These are phyloP conservation scores for Ormyrus rosae DNA, from an alignment of 2,888 invertebrate genomes.

Conservation along the genomic window DNA sequence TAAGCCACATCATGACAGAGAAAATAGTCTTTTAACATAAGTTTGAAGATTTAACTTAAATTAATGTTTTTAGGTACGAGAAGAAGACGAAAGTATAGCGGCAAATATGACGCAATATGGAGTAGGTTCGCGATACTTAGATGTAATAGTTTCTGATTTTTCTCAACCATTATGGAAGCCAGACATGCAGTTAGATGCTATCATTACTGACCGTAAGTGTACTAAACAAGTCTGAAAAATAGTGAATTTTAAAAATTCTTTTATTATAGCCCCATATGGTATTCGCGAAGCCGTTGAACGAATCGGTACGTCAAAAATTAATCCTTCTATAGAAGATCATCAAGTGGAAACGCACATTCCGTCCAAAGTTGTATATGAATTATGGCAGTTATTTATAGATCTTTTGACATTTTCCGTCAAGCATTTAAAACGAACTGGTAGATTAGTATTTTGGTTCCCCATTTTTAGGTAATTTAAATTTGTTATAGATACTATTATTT, in stretches of 20 bases:
- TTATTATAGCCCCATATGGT: slow-evolving; percentile 93
- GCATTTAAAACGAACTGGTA: slow-evolving; percentile 85
- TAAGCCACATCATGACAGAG: slow-evolving; percentile 64
- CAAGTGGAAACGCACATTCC: slow-evolving; percentile 86
- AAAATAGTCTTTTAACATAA: not conserved
- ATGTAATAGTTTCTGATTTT: slow-evolving; percentile 94
- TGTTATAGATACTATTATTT: not conserved
- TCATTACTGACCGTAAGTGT: slow-evolving; percentile 94
- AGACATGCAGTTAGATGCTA: slow-evolving; percentile 87
- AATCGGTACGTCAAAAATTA: slow-evolving; percentile 81
- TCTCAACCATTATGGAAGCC: slow-evolving; percentile 88
- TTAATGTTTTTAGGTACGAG: slow-evolving; percentile 77
- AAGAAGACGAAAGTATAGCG: slow-evolving; percentile 90
- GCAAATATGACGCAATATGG: slow-evolving; percentile 94
- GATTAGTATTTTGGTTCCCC: slow-evolving; percentile 97
- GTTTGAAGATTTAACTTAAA: slow-evolving; percentile 7
- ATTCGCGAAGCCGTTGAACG: slow-evolving; percentile 95
- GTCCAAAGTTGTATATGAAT: slow-evolving; percentile 89
- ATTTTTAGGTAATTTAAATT: slow-evolving; percentile 82
- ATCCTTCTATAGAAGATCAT: slow-evolving; percentile 81
- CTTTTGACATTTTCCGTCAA: slow-evolving; percentile 88
- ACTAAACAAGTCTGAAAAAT: slow-evolving; percentile 20
- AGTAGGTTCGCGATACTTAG: slow-evolving; percentile 85
- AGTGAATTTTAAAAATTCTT: slow-evolving; percentile 21
- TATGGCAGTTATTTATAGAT: slow-evolving; percentile 90